A percentile compares a stretch with the other conserved stretches of the same genome.
phyloP scores from a whole-genome alignment of 2,888 invertebrate species.

The Cosmopolites sordidus region DNA sequence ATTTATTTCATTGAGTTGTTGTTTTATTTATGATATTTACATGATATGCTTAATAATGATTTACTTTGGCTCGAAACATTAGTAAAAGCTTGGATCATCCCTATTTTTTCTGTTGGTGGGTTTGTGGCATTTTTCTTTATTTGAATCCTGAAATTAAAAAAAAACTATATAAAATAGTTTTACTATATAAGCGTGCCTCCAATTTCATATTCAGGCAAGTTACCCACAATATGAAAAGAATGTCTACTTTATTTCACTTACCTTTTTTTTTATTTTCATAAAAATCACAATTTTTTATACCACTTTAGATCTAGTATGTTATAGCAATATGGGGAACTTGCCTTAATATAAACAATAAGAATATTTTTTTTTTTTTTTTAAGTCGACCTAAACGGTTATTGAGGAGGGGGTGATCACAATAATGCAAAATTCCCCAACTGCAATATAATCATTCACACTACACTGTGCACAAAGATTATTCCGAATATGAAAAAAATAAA shows the following conservation, averaged over 20 bases:
- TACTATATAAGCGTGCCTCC: not conserved
- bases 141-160: constrained; percentile 12
- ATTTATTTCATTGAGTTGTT: constrained; percentile 15
- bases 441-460: constrained; percentile 19
- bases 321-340: constrained; percentile 25
- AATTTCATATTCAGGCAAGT: constrained; percentile 22
- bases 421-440: constrained; percentile 27
- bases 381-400: not conserved
- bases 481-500: too few relatives aligned
- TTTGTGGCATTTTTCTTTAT: constrained; percentile 5
- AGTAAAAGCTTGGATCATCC: constrained; percentile 21
- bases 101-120: constrained; percentile 15
- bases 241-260: constrained; percentile 13
- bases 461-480: too few relatives aligned
- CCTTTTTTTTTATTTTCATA: constrained; percentile 6
- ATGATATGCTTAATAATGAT: not conserved
- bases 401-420: constrained; percentile 13
- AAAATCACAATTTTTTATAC: not conserved
- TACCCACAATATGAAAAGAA: constrained; percentile 18
- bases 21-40: constrained; percentile 15
- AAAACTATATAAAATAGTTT: constrained; percentile 2
- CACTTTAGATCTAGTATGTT: not conserved
- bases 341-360: constrained; percentile 18
- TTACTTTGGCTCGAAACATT: not conserved
- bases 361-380: not conserved